A percentile compares a stretch with the other conserved stretches of the same genome.
Evolutionary conservation across 2,113 vertebrate genomes (phyloP).

Genomic region (Pachycephala philippinensis): DNA sequence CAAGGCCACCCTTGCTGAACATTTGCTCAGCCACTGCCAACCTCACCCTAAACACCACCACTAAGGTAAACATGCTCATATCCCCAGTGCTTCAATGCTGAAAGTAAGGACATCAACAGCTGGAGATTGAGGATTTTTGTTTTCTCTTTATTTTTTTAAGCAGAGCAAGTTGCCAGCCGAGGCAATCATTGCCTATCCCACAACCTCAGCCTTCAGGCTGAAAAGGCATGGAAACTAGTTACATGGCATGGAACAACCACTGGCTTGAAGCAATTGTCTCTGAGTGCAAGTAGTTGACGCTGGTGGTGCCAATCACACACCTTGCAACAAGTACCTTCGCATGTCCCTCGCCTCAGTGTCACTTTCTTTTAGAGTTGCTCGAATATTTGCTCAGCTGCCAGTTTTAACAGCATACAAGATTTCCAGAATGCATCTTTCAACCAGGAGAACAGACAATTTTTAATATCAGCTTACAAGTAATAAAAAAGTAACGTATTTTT

Average conservation of each 20-base stretch:
- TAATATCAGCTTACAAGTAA: background rate
- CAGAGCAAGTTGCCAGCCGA: background rate
- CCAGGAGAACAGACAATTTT: background rate
- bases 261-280: background rate
- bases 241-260: fast-evolving
- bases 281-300: background rate
- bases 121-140: background rate
- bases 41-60: background rate
- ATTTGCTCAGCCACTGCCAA: background rate
- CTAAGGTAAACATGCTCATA: background rate
- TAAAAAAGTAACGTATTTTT: background rate
- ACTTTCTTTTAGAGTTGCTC: background rate
- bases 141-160: background rate
- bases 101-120: background rate
- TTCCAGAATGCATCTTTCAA: background rate
- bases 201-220: background rate
- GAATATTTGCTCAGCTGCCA: background rate
- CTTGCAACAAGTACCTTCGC: background rate
- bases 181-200: background rate
- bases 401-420: background rate
- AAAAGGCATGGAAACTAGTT: background rate
- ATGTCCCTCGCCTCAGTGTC: fast-evolving
- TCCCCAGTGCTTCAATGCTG: background rate
- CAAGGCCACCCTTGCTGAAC: background rate
- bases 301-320: fast-evolving